Evolutionary conservation across 2,797 vertebrate genomes (phyloP), one percentile per base, ranked within the genome.

Genomic region (Myotis daubentonii): DNA sequence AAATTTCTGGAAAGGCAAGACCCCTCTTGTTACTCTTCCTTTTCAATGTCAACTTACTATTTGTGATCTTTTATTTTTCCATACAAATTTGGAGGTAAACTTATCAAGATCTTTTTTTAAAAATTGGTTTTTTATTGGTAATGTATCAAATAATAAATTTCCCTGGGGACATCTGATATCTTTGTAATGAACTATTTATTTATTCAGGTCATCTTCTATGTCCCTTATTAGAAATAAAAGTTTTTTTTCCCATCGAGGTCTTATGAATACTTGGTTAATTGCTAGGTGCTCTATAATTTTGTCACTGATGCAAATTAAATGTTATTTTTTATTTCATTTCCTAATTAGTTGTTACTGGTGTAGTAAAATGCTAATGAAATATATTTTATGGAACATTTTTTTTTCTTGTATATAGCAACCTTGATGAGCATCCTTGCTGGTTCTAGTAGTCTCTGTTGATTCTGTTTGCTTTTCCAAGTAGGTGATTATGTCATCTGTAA

Each of bases 261-360:
- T 91, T 90, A 49, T n/a, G 51, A 81, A 86, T 86, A 76, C 36
- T 86, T 68, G 38, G 57, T 33, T 81, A 83, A 65, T 80, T 79
- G 33, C 23, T 75, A 88, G 66, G 33, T 65, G 12, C n/a, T 82
- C 70, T 82, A 47, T 95, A 75, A 36, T 65, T 91, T 95, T 91
- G 91, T 60, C 41, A 68, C 13, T 44, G 87, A 78, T 74, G 41
- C 23, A 92, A 89, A 89, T 20, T 41, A n/a, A 84, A 87, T 68
- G 23, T 49, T 84, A 33, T 44, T 94, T 87, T 68, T 20, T 13
- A 76, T 91, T 65, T 33, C 9, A 72, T 87, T 71, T 83, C 71
- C 76, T 71, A 81, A 49, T 53, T 76, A 41, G 51, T 91, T 83
- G 57, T 65, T 93, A 79, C 44, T 78, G 53, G 60, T 25, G 1